Base-by-base conservation (phyloP, 2,797 vertebrate genomes). In the Myiotriccus ornatus region DNA sequence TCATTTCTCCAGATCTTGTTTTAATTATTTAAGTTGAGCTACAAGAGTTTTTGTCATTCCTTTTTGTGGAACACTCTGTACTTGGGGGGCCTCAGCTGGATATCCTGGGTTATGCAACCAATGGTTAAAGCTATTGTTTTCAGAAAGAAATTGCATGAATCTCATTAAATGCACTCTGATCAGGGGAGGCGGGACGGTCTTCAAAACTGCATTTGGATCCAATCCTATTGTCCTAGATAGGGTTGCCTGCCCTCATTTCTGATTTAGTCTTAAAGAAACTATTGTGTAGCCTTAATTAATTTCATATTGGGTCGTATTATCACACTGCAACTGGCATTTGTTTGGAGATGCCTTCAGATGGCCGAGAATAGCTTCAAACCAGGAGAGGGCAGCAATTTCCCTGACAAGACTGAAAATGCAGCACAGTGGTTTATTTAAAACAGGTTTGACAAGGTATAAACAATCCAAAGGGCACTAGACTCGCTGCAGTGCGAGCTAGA, bases 361-460 rank as follows among this genome's bases (percentile, higher is more conserved):
- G 39, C 11, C 2, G 10, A 65, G 67, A 75, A 39, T 75, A 34
- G 82, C 78, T 81, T 46, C 27, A 28, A 76, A 76, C 97, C 98
- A 97, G 97, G 69, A 98, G 97, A 97, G 98, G 97, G 98, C 98
- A 98, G 97, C 92, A 97, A 93, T 96, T 97, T 97, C 93, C 96
- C 96, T 97, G 92, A 70, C 81, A 97, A 96, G 80, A 78, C 78
- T 21, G 6, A 79, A 94, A 81, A 49, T 7, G 57, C 68, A 12
- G 62, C 14, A 7, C 60, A 13, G 12, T 16, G 74, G 56, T 71
- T 91, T 89, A 85, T 89, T 95, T 92, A 94, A 90, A 96, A 96
- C 94, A 96, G 85, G 94, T 95, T 89, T 94, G 94, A 79, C 96
- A 79, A 95, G 93, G 90, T 95, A 94, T 30, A 77, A 90, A 90